phyloP scores from a whole-genome alignment of 2,113 vertebrate genomes.

The Odocoileus virginianus region DNA sequence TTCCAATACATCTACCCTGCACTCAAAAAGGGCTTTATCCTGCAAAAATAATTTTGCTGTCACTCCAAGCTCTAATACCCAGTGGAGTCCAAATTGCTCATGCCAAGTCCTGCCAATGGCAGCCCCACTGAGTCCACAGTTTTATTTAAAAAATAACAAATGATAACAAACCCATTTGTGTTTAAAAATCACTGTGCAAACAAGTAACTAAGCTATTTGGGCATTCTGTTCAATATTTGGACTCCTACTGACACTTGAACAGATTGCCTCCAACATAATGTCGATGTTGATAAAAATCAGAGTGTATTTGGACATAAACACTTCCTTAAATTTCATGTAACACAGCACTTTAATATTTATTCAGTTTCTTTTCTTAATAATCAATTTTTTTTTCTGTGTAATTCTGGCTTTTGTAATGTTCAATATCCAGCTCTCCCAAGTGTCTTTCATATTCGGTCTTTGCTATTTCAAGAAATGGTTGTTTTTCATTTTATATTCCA shows the following conservation, averaged over 20 bases:
- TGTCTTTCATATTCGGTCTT: not conserved
- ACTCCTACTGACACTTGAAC: not conserved
- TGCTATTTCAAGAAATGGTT: conserved; percentile 19
- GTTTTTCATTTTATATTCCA: conserved; percentile 20
- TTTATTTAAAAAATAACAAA: not conserved
- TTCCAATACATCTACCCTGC: not conserved
- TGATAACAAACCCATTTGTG: not conserved
- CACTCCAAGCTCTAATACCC: not conserved
- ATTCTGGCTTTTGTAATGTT: conserved; percentile 22
- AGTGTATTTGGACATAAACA: not conserved
- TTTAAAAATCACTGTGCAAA: not conserved
- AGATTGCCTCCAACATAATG: not conserved
- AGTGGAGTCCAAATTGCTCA: not conserved
- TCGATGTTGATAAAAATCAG: not conserved
- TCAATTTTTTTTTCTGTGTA: not conserved
- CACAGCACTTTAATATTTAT: not conserved
- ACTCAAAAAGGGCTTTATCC: not conserved
- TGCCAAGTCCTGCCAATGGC: no score
- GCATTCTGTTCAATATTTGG: not conserved
- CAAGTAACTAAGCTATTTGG: not conserved
- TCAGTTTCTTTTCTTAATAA: conserved; percentile 13
- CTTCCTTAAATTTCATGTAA: not conserved
- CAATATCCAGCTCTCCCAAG: not conserved
- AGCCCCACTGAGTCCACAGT: not conserved
- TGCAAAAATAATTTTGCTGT: not conserved